phyloP scores from a whole-genome alignment of 2,113 vertebrate species.

The Paradoxurus hermaphroditus region DNA sequence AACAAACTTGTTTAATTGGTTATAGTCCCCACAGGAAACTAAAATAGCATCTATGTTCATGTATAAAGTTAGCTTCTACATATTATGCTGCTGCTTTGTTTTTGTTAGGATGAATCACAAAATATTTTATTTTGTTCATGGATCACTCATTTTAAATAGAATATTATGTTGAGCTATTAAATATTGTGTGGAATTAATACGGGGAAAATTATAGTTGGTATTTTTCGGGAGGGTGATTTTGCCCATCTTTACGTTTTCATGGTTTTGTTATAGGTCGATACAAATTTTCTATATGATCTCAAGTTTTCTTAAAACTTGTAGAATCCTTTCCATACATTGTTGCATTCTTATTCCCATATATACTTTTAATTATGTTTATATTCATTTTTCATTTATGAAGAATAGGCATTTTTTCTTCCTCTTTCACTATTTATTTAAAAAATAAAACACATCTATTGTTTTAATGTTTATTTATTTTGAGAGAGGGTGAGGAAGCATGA shows the following conservation, averaged over 20 bases:
- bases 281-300: background rate
- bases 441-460: background rate
- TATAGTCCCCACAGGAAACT: background rate
- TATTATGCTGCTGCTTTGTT: background rate
- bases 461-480: too few species aligned
- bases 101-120: background rate
- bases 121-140: background rate
- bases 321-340: background rate
- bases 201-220: background rate
- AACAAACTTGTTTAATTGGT: background rate
- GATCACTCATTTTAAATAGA: background rate
- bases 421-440: background rate
- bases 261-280: background rate
- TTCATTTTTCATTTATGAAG: background rate
- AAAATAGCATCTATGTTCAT: background rate
- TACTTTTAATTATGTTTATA: background rate
- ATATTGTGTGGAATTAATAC: background rate
- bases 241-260: background rate
- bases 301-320: background rate
- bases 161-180: background rate
- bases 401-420: background rate
- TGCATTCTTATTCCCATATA: background rate
- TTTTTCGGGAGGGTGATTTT: background rate
- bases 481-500: too few species aligned
- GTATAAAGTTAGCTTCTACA: background rate